phyloP scores from a whole-genome alignment of 2,888 invertebrate genomes.

The Clanis bilineata region DNA sequence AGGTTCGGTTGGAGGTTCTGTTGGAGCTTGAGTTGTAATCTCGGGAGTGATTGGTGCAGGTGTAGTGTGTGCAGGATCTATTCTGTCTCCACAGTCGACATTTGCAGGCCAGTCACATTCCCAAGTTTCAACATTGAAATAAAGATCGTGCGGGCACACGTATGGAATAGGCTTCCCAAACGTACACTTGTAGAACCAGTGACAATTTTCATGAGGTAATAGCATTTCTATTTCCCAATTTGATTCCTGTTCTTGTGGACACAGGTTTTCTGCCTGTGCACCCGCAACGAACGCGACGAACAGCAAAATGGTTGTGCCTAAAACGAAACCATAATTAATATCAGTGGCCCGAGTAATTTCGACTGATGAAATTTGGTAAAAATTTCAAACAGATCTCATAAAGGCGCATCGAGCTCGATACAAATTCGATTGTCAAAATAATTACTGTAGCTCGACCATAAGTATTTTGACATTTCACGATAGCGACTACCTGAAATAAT shows the following conservation, averaged over 20 bases:
- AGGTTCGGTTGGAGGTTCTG: constrained; percentile 21
- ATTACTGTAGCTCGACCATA: no score
- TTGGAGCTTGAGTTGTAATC: constrained; percentile 21
- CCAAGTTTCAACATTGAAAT: constrained; percentile 77
- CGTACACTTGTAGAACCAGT: constrained; percentile 86
- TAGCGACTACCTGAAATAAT: no score
- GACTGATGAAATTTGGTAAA: no score
- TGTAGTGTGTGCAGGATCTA: constrained; percentile 39
- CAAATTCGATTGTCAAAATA: no score
- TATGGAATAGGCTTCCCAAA: constrained; percentile 83
- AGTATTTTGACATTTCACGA: no score
- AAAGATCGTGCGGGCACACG: constrained; percentile 78
- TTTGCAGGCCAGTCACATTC: constrained; percentile 84
- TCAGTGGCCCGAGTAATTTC: no score
- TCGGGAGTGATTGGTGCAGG: constrained; percentile 17
- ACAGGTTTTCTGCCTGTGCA: constrained; percentile 40
- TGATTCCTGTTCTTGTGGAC: constrained; percentile 53
- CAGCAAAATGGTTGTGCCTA: constrained; percentile 30
- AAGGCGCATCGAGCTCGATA: no score
- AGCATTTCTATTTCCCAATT: constrained; percentile 73
- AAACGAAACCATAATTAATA: constrained; percentile 19
- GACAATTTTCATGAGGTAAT: constrained; percentile 80
- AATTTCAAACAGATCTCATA: no score
- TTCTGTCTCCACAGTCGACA: constrained; percentile 81
- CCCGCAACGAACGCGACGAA: constrained; percentile 34